A percentile compares a stretch with the other conserved stretches of the same genome.
These are phyloP conservation scores for Uria lomvia DNA, from an alignment of 2,113 vertebrate species.

Conservation along the genomic window DNA sequence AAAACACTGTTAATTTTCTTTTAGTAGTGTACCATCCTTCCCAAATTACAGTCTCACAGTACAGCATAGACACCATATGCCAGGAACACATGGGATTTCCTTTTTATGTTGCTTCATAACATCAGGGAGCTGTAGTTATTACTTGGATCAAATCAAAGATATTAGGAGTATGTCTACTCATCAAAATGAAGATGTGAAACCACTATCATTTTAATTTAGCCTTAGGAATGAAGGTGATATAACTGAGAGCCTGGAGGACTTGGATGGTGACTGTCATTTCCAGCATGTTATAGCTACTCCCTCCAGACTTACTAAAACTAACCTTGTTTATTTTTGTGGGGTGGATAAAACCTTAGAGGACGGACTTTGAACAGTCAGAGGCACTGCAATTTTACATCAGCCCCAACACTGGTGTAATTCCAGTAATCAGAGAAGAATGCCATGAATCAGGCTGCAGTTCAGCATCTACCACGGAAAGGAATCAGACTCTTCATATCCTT, in stretches of 20 bases:
- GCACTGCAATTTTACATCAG: neutral
- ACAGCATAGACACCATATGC: neutral
- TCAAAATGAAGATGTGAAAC: neutral
- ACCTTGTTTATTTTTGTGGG: neutral
- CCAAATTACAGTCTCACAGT: neutral
- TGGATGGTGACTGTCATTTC: neutral
- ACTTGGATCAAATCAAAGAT: neutral
- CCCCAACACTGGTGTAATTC: neutral
- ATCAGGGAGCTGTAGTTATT: neutral
- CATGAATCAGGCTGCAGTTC: neutral
- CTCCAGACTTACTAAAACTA: neutral
- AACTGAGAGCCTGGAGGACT: neutral
- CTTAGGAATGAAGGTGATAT: neutral
- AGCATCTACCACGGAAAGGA: neutral
- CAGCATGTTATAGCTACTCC: neutral
- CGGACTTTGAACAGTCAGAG: neutral
- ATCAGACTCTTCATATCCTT: neutral
- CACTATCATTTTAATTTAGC: neutral
- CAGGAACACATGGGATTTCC: neutral
- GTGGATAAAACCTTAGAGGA: neutral
- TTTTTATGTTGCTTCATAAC: neutral
- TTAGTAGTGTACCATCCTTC: neutral
- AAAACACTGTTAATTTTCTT: conserved; percentile 17
- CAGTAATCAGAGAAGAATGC: neutral
- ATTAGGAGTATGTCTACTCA: neutral